Conservation (phyloP, 2,888 invertebrate genomes). For the Apodemia mormo region DNA sequence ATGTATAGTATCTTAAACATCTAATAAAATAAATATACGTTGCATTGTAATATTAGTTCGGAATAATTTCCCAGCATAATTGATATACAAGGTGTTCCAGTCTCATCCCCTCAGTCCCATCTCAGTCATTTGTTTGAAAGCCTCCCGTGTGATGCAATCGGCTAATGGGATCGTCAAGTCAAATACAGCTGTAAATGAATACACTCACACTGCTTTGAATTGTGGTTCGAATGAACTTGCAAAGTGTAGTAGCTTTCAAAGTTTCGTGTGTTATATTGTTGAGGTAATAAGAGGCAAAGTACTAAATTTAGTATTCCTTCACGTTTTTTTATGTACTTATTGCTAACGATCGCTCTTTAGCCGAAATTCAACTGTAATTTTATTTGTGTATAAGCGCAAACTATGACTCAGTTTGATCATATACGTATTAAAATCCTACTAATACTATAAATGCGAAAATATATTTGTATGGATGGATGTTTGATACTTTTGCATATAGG, state of each 20-base stretch:
- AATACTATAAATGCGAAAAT: too few relatives aligned
- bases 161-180: conserved; percentile 39
- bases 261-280: background rate
- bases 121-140: conserved; percentile 17
- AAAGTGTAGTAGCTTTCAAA: conserved; percentile 45
- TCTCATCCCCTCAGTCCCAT: background rate
- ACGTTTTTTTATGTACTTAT: too few relatives aligned
- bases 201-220: conserved; percentile 25
- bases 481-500: too few relatives aligned
- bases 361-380: too few relatives aligned
- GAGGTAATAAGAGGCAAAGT: too few relatives aligned
- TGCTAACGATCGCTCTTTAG: too few relatives aligned
- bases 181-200: conserved; percentile 34
- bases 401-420: too few relatives aligned
- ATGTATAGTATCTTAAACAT: too few relatives aligned
- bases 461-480: too few relatives aligned
- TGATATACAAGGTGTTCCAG: background rate
- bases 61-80: background rate
- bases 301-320: too few relatives aligned
- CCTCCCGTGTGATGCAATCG: conserved; percentile 32
- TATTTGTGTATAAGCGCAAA: too few relatives aligned
- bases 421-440: too few relatives aligned
- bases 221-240: background rate
- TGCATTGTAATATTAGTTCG: background rate
- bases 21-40: background rate